Percentiles rank a stretch among this genome's conserved stretches.
phyloP scores from a whole-genome alignment of 1,140 invertebrate genomes.

The Drosophila eugracilis region DNA sequence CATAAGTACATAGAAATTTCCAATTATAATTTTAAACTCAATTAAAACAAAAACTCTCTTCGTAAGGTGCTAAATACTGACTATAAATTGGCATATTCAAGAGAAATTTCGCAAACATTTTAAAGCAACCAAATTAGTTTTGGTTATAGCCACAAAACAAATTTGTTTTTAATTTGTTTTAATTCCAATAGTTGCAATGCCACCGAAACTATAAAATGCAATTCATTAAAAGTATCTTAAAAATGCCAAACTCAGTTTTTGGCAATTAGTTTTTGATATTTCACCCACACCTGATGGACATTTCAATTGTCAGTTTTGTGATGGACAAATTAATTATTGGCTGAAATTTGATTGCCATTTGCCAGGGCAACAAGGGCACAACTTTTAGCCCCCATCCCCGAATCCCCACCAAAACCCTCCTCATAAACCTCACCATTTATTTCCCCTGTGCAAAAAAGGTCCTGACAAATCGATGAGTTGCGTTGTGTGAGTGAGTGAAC shows the following conservation, averaged over 20 bases:
- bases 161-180: background rate
- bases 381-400: constrained; percentile 11
- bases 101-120: too few species aligned
- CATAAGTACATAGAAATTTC: too few species aligned
- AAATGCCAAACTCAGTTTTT: constrained; percentile 1
- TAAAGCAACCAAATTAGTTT: too few species aligned
- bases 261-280: background rate
- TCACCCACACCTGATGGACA: constrained; percentile 10
- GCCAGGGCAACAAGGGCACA: constrained; percentile 15
- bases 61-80: too few species aligned
- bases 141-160: background rate
- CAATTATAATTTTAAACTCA: too few species aligned
- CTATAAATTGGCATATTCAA: too few species aligned
- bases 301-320: constrained; percentile 37
- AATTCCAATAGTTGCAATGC: background rate
- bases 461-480: constrained; percentile 48
- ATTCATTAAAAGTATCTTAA: background rate
- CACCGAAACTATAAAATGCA: background rate
- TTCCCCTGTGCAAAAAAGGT: constrained; percentile 19
- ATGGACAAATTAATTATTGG: constrained; percentile 51
- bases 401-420: background rate
- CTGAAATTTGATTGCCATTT: constrained; percentile 44
- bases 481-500: constrained; percentile 19
- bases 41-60: too few species aligned
- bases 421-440: background rate